phyloP scores from a whole-genome alignment of 2,113 vertebrate species.

The human region GRCh38 chr2:228868001-228868500 shows the following conservation, averaged over 20 bases:
- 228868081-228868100: not conserved
- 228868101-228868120: not conserved
- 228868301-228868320: not conserved
- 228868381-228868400: not conserved
- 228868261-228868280: not conserved
- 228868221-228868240: not conserved
- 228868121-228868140: not conserved
- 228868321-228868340: not conserved
- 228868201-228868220: not conserved
- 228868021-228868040: too few relatives aligned
- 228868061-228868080: not conserved
- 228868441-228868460: not conserved
- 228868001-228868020: too few relatives aligned
- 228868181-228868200: not conserved
- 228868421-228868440: not conserved
- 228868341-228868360: not conserved
- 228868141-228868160: not conserved
- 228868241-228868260: not conserved
- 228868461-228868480: not conserved
- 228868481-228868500: not conserved
- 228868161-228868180: not conserved
- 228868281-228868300: not conserved
- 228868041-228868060: not conserved
- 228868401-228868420: not conserved
- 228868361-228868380: not conserved